Base-by-base conservation (phyloP, 1,140 invertebrate genomes). In the Drepana arcuata region DNA sequence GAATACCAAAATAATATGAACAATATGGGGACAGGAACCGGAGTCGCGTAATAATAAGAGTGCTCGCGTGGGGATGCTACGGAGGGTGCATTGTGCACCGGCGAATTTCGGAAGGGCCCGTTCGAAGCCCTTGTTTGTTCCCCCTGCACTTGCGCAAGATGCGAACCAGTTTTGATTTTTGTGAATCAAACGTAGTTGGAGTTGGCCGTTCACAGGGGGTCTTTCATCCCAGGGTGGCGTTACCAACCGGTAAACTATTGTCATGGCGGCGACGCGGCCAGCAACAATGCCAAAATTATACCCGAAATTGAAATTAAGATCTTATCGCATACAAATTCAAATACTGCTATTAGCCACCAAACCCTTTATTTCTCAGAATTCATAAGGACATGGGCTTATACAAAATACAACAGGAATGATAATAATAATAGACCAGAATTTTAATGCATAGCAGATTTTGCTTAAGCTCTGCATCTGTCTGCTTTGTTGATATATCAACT, bases 31-130 rank as follows among this genome's bases (percentile, higher is more conserved):
- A 75, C 65, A 75, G 67, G 61, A 78, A 65, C 71, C 59, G 64
- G 61, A 78, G 63, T 61, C 68, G 64, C 59, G 72, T 78, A 78
- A 81, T 78, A 81, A 81, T 78, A 78, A 74, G 66, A 70, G 71
- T 72, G 63, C 64, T 65, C 59, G 73, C 77, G 77, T 81, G 77
- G 77, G 77, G 77, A 81, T 81, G 73, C 67, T 72, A 72, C 73
- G 72, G 59, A 81, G 77, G 73, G 77, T 79, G 77, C 77, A 78
- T 81, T 81, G 77, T 81, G 73, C 77, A 78, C 70, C 73, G 77
- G 63, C 73, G 62, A 78, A 21, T 81, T 60, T 73, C 73, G 75
- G 78, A 73, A 73, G 77, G 62, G 65, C 75, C 71, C 53, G 61
- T 58, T 55, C 37, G 70, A 73, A 70, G 60, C 74, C 72, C 77